A percentile compares a stretch with the other conserved stretches of the same genome.
These are phyloP conservation scores for Mythimna loreyi DNA, from an alignment of 2,888 invertebrate genomes.

Conservation along the genomic window DNA sequence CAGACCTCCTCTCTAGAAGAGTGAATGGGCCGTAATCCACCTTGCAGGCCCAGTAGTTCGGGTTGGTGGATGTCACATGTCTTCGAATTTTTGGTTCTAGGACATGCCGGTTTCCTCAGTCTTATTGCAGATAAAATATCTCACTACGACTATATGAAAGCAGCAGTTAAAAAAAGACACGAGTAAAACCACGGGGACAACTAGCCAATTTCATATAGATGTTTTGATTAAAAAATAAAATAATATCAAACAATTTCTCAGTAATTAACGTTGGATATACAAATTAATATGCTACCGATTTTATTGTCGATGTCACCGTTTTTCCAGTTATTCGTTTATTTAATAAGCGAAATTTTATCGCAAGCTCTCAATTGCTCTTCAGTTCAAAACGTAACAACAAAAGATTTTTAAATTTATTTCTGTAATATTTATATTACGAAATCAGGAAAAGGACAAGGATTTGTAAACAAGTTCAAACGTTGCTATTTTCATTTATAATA, in stretches of 20 bases:
- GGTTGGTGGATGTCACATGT: too few relatives aligned
- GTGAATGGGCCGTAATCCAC: too few relatives aligned
- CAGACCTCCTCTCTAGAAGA: too few relatives aligned
- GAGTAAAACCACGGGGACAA: too few relatives aligned
- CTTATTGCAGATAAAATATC: too few relatives aligned
- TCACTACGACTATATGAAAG: too few relatives aligned
- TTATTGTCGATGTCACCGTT: background rate
- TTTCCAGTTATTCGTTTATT: conserved; percentile 31
- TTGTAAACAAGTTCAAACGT: background rate
- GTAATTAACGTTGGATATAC: conserved; percentile 14
- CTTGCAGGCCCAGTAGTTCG: too few relatives aligned
- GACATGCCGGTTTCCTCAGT: too few relatives aligned
- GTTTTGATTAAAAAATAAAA: conserved; percentile 23
- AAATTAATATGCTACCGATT: background rate
- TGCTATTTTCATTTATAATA: background rate
- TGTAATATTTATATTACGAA: background rate
- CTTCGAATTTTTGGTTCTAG: too few relatives aligned
- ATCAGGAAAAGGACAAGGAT: background rate
- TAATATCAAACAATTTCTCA: background rate
- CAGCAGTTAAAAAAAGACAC: too few relatives aligned
- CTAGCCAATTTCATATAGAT: background rate
- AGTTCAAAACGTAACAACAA: conserved; percentile 2
- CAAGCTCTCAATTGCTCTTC: conserved; percentile 7
- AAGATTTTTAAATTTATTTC: conserved; percentile 1
- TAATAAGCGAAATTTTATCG: conserved; percentile 22